A percentile compares a stretch with the other conserved stretches of the same genome.
phyloP scores from a whole-genome alignment of 2,797 vertebrate species.

The Spinibarbus caldwelli region DNA sequence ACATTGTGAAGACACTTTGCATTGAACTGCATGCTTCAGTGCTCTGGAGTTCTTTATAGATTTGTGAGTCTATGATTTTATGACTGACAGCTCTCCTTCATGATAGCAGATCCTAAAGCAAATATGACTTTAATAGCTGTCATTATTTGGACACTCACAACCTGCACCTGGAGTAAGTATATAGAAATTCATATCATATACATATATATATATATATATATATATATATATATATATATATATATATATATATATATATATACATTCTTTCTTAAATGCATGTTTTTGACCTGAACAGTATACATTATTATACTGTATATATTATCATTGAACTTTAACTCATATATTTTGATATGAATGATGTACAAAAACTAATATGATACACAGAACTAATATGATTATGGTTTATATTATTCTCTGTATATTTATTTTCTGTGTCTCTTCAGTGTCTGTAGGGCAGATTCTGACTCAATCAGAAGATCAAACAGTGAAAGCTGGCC shows the following conservation, averaged over 20 bases:
- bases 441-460: slow-evolving; percentile 28
- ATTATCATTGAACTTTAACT: no score
- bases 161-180: background rate
- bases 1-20: background rate
- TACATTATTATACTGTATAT: no score
- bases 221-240: no score
- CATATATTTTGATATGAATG: no score
- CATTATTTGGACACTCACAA: background rate
- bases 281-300: no score
- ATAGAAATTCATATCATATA: background rate
- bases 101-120: background rate
- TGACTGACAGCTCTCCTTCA: background rate
- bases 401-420: background rate
- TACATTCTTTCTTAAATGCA: no score
- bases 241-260: no score
- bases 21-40: slow-evolving; percentile 8
- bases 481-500: slow-evolving; percentile 51
- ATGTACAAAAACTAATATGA: no score
- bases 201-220: no score
- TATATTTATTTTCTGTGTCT: background rate
- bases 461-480: slow-evolving; percentile 61
- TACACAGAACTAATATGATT: no score
- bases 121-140: background rate
- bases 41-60: slow-evolving; percentile 12
- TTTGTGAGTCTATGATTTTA: background rate